Conservation (phyloP, 2,797 vertebrate species). For the Diplodus sargus region DNA sequence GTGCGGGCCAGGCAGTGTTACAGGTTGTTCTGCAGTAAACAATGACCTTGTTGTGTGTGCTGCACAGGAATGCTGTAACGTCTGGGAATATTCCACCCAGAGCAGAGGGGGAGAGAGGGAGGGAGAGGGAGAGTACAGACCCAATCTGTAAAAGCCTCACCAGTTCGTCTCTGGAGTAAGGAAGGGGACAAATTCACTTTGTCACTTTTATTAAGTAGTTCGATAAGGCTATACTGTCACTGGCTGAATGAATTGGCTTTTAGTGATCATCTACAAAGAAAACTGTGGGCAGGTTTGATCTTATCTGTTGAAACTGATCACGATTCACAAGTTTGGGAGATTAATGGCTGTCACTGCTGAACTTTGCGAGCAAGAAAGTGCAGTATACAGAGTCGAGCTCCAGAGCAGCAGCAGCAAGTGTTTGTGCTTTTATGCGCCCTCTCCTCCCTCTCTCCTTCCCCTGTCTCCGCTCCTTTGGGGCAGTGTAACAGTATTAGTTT, state of each 20-base stretch:
- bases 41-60: conserved; percentile 90
- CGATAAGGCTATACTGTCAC: conserved; percentile 50
- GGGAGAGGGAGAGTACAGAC: conserved; percentile 24
- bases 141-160: conserved; percentile 52
- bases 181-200: conserved; percentile 66
- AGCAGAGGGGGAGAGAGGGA: conserved; percentile 40
- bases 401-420: conserved; percentile 61
- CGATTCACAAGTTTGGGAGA: conserved; percentile 51
- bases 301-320: conserved; percentile 30
- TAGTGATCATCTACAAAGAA: conserved; percentile 51
- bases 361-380: conserved; percentile 46
- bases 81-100: conserved; percentile 86
- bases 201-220: conserved; percentile 67
- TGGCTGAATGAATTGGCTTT: conserved; percentile 51
- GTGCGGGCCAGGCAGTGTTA: conserved; percentile 84
- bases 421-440: conserved; percentile 56
- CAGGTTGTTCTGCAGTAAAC: conserved; percentile 89
- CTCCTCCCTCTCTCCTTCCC: conserved; percentile 43
- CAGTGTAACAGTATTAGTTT: conserved; percentile 80
- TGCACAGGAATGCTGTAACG: conserved; percentile 87
- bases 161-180: conserved; percentile 59
- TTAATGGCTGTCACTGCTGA: conserved; percentile 54
- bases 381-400: conserved; percentile 27
- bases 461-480: conserved; percentile 67
- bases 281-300: conserved; percentile 53